Evolutionary conservation across 2,888 invertebrate species (phyloP).

Genomic region (Diarsia dahlii): DNA sequence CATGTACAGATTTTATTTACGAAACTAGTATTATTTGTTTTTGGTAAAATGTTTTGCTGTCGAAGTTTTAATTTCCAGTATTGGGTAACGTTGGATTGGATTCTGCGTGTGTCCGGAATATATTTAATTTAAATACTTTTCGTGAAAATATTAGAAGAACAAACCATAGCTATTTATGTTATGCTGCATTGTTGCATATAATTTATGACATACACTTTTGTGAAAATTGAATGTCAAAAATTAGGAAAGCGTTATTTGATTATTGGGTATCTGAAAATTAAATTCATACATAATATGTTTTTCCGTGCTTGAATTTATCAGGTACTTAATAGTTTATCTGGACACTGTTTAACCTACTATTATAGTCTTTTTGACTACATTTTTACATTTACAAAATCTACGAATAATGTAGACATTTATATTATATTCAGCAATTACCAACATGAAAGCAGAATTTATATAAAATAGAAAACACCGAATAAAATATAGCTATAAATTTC

Average conservation of each 20-base stretch:
- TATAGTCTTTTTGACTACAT: too few species aligned
- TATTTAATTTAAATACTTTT: conserved; percentile 9
- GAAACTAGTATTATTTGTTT: conserved; percentile 5
- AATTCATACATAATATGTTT: neutral
- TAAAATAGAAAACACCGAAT: neutral
- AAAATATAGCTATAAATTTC: conserved; percentile 18
- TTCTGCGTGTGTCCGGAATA: neutral
- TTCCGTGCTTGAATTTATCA: neutral
- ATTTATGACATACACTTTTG: neutral
- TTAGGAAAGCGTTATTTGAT: neutral
- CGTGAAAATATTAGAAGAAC: neutral
- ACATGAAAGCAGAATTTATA: neutral
- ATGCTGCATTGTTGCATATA: neutral
- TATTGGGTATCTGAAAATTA: neutral
- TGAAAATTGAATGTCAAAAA: neutral
- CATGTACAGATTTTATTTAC: conserved; percentile 24
- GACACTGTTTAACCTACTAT: neutral
- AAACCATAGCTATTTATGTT: neutral
- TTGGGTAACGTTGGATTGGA: neutral
- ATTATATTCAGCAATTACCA: neutral
- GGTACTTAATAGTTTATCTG: neutral
- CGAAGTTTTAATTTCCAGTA: neutral
- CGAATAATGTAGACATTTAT: neutral
- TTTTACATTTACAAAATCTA: neutral
- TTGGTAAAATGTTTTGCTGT: neutral